These are phyloP conservation scores for Actias luna DNA, from an alignment of 2,888 invertebrate genomes.

Conservation along the genomic window DNA sequence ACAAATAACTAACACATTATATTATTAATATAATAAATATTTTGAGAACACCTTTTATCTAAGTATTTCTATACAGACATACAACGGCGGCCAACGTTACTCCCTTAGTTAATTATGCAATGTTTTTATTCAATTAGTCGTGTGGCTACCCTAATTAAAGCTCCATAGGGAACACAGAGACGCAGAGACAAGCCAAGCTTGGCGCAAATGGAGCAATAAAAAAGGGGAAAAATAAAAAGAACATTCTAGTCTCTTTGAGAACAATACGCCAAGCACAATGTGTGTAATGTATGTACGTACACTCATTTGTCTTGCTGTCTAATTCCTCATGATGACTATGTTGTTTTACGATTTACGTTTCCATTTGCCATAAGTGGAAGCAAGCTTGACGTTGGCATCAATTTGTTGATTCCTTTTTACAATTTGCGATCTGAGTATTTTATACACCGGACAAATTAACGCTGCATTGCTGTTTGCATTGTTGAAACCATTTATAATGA, in stretches of 20 bases:
- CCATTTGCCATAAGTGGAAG: conserved; percentile 49
- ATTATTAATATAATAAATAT: not conserved
- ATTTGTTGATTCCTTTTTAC: not conserved
- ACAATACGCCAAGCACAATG: conserved; percentile 59
- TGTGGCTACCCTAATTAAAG: conserved; percentile 69
- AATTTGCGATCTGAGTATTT: not conserved
- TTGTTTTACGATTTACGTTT: conserved; percentile 61
- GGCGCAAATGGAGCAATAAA: conserved; percentile 65
- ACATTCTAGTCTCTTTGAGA: conserved; percentile 53
- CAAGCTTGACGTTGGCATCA: not conserved
- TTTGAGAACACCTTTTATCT: conserved; percentile 1
- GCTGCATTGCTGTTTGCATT: no score
- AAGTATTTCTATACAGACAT: conserved; percentile 15
- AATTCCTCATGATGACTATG: conserved; percentile 71
- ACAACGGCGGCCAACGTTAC: conserved; percentile 21
- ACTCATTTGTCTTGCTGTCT: conserved; percentile 69
- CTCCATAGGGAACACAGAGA: conserved; percentile 49
- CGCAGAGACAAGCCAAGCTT: conserved; percentile 53
- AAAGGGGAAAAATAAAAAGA: conserved; percentile 48
- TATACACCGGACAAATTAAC: no score
- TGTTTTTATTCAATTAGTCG: conserved; percentile 77
- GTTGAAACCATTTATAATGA: not conserved
- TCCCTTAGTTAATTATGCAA: conserved; percentile 63
- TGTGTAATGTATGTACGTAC: conserved; percentile 45
- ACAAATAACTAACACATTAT: no score